These are phyloP conservation scores for Anneissia japonica DNA, from an alignment of 35 echinoderm and acorn worm species.

Conservation along the genomic window DNA sequence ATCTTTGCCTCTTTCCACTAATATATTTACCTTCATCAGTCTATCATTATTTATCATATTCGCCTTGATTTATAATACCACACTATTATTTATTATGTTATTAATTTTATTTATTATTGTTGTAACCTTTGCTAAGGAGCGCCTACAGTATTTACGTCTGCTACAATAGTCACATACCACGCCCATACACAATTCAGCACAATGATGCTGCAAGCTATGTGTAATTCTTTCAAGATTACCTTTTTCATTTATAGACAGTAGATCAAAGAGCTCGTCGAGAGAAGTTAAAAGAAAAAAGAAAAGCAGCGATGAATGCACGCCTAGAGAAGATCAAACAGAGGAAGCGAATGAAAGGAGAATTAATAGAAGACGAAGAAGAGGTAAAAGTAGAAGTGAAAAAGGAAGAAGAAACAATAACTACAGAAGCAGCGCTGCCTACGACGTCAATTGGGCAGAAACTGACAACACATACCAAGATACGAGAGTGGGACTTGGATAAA, in stretches of 20 bases:
- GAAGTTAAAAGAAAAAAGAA: constrained; percentile 81
- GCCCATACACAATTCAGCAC: too few relatives aligned
- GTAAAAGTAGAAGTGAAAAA: constrained; percentile 18
- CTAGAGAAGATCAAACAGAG: constrained; percentile 80
- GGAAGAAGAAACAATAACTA: not conserved
- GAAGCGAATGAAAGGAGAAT: constrained; percentile 55
- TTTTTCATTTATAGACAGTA: constrained; percentile 43
- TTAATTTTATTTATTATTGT: too few relatives aligned
- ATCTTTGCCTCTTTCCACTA: too few relatives aligned
- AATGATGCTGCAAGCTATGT: too few relatives aligned
- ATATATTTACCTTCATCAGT: too few relatives aligned
- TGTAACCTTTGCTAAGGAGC: too few relatives aligned
- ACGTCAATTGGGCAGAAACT: not conserved
- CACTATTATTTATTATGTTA: too few relatives aligned
- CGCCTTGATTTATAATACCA: too few relatives aligned
- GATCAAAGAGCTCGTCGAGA: constrained; percentile 69
- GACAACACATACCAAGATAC: not conserved
- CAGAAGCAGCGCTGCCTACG: not conserved
- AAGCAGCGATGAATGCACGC: constrained; percentile 75
- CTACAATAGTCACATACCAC: too few relatives aligned
- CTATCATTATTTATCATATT: too few relatives aligned
- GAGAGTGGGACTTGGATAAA: not conserved
- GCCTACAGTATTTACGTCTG: too few relatives aligned
- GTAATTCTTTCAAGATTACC: not conserved
- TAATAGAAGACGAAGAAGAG: constrained; percentile 28